Conservation (phyloP, 2,797 vertebrate genomes). For the Hylomyscus alleni region DNA sequence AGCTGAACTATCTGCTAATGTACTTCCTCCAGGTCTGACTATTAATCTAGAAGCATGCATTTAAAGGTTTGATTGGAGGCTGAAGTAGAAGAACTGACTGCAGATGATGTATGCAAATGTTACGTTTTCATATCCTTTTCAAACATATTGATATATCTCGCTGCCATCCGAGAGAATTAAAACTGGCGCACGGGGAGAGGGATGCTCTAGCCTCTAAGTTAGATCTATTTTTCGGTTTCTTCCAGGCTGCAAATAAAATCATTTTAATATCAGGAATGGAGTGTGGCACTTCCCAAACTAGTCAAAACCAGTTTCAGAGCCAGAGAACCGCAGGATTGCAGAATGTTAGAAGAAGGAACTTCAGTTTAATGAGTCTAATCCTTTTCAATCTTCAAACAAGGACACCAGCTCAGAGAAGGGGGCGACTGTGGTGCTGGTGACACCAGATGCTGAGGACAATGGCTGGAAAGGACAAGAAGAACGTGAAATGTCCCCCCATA, state of each 20-base stretch:
- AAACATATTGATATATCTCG: conserved; percentile 77
- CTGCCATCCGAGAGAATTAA: conserved; percentile 66
- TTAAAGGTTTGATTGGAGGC: conserved; percentile 76
- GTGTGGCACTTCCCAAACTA: conserved; percentile 57
- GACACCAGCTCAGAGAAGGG: not conserved
- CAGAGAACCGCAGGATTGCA: not conserved
- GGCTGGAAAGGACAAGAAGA: not conserved
- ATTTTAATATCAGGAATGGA: conserved; percentile 65
- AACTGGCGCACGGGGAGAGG: conserved; percentile 57
- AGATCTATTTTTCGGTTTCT: conserved; percentile 69
- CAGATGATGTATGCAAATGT: conserved; percentile 77
- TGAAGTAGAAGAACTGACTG: conserved; percentile 71
- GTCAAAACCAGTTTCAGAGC: conserved; percentile 58
- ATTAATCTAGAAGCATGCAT: conserved; percentile 77
- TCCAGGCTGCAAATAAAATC: conserved; percentile 56
- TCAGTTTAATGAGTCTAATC: not conserved
- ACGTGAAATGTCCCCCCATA: not conserved
- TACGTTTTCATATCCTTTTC: conserved; percentile 78
- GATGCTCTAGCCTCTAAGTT: conserved; percentile 54
- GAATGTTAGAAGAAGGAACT: not conserved
- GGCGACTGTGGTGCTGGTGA: not conserved
- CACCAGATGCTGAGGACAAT: not conserved
- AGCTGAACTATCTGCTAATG: conserved; percentile 76
- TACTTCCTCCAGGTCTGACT: conserved; percentile 72
- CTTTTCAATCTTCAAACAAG: not conserved